Evolutionary conservation across 2,888 invertebrate species (phyloP), one percentile per base, ranked within the genome.

Genomic region (Eremobia ochroleuca): DNA sequence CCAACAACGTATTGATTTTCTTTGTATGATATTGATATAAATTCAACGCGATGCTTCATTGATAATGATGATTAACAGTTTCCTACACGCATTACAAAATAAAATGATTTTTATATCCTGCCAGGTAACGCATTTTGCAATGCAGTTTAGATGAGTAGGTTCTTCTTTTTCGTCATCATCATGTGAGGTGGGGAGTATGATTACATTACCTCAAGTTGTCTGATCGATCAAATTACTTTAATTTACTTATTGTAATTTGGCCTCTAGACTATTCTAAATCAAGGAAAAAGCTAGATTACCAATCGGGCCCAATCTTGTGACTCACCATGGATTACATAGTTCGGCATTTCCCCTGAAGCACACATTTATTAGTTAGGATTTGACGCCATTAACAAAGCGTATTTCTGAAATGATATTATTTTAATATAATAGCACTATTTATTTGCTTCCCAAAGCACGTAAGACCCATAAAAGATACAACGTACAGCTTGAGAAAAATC

Each of bases 371-470:
- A 37, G 28, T 69, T 25, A 40, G 0, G 25, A 68, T 69, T 2
- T 28, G 8, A 52, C 37, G 4, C 11, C 52, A 55, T 55, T n/a
- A n/a, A 18, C 31, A 73, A 72, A 70, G 18, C 25, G 40, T 69
- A 18, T 55, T 9, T 28, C n/a, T 43, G n/a, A n/a, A 43, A 70
- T 46, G 15, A 62, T 13, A 25, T 31, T 15, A 72, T 79, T 49
- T 58, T 34, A 31, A n/a, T 40, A 13, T 18, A 40, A 64, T 13
- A 46, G 21, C 55, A n/a, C 37, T 70, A 40, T 49, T 58, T 34
- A 59, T 52, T 78, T 65, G 43, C 5, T 55, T 55, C 28, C 43
- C 49, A 11, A 34, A 59, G 80, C 78, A 79, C 80, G 80, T 79
- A 73, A 43, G 5, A 21, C 34, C n/a, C 73, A 78, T 80, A 21